Conservation (phyloP, 1,140 invertebrate species). For the Nasonia vitripennis region DNA sequence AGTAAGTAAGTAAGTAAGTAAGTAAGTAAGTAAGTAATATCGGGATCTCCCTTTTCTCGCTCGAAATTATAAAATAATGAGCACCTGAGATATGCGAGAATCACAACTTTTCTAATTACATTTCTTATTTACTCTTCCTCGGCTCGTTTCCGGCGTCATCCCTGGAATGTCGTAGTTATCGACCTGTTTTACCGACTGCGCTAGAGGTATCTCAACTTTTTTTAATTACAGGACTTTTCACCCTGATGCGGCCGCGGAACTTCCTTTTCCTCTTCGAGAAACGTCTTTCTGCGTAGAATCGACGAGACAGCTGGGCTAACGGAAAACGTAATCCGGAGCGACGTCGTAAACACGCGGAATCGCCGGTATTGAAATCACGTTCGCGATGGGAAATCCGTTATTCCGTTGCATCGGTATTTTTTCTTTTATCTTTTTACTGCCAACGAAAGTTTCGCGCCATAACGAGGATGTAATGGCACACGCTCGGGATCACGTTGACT, state of each 20-base stretch:
- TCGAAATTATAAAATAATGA: slow-evolving; percentile 18
- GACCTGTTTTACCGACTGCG: not conserved
- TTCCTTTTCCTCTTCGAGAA: not conserved
- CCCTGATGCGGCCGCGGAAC: no score
- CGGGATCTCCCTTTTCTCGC: not conserved
- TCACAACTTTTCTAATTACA: slow-evolving; percentile 21
- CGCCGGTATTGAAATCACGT: not conserved
- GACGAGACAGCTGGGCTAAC: not conserved
- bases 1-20: not conserved
- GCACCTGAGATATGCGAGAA: not conserved
- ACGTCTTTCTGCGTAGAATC: no score
- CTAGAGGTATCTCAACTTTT: not conserved
- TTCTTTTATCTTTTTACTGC: not conserved
- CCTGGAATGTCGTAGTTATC: slow-evolving; percentile 23
- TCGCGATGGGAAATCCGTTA: not conserved
- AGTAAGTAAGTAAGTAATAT: not conserved
- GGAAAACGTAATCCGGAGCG: not conserved
- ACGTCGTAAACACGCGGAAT: no score
- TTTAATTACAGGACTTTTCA: no score
- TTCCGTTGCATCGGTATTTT: not conserved
- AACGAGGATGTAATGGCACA: slow-evolving; percentile 33
- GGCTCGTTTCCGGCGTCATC: not conserved
- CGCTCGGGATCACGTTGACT: slow-evolving; percentile 12
- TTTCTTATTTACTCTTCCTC: not conserved
- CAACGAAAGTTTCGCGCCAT: not conserved